Percentiles rank a stretch among this genome's conserved stretches.
Conservation (phyloP, 1,140 invertebrate genomes). For the Drosophila baimaii region DNA sequence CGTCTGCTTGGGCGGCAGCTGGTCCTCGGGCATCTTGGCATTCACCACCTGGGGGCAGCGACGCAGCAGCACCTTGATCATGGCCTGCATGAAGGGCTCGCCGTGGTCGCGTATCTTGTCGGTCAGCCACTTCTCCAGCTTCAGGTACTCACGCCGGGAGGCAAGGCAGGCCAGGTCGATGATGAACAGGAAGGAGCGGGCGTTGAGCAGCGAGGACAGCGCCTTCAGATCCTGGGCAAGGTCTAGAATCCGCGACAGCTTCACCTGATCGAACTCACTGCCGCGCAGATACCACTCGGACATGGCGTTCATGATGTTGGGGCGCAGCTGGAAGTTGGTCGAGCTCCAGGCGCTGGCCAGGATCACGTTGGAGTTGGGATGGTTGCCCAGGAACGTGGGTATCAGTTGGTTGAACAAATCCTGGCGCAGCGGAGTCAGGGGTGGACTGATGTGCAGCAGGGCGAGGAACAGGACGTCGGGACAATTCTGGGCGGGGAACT, state of each 20-base stretch:
- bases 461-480: slow-evolving; percentile 96
- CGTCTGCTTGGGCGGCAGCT: slow-evolving; percentile 91
- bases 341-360: slow-evolving; percentile 97
- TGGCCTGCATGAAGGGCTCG: slow-evolving; percentile 92
- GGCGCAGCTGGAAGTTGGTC: slow-evolving; percentile 89
- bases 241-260: slow-evolving; percentile 96
- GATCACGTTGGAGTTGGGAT: slow-evolving; percentile 96
- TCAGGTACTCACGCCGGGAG: slow-evolving; percentile 97
- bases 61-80: slow-evolving; percentile 93
- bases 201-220: slow-evolving; percentile 95
- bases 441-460: slow-evolving; percentile 92
- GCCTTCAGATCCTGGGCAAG: slow-evolving; percentile 99
- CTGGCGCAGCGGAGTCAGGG: slow-evolving; percentile 90
- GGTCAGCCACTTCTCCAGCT: slow-evolving; percentile 98
- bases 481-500: slow-evolving; percentile 95
- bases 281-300: slow-evolving; percentile 97
- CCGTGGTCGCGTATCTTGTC: slow-evolving; percentile 98
- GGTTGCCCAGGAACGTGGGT: slow-evolving; percentile 96
- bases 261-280: slow-evolving; percentile 94
- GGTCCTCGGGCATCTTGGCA: slow-evolving; percentile 90
- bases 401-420: slow-evolving; percentile 94
- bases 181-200: slow-evolving; percentile 96
- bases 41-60: slow-evolving; percentile 94
- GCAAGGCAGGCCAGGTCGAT: slow-evolving; percentile 99
- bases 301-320: slow-evolving; percentile 98